These are phyloP conservation scores for Pseudolycoriella hygida DNA, from an alignment of 2,888 invertebrate genomes.

Conservation along the genomic window DNA sequence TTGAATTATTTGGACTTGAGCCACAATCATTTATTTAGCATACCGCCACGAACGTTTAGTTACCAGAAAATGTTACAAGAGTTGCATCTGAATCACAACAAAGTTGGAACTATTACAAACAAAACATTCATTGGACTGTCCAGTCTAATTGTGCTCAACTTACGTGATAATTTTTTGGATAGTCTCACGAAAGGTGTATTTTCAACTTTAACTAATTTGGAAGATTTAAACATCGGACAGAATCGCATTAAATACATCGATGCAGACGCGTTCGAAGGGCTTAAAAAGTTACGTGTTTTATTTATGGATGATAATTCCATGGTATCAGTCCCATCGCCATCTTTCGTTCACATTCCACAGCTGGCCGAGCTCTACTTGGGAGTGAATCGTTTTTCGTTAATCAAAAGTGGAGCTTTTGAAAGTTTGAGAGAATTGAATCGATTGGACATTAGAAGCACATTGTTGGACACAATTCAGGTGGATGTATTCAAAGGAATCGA, in stretches of 20 bases:
- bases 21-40: slow-evolving; percentile 65
- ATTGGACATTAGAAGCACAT: slow-evolving; percentile 64
- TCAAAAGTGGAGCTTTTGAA: slow-evolving; percentile 62
- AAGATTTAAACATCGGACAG: slow-evolving; percentile 71
- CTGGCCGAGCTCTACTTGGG: slow-evolving; percentile 73
- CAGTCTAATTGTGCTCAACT: slow-evolving; percentile 60
- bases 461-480: slow-evolving; percentile 58
- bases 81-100: slow-evolving; percentile 68
- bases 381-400: slow-evolving; percentile 57
- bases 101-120: slow-evolving; percentile 63
- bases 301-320: slow-evolving; percentile 74
- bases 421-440: slow-evolving; percentile 57
- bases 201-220: slow-evolving; percentile 52
- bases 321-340: slow-evolving; percentile 54
- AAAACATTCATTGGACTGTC: slow-evolving; percentile 62
- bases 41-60: slow-evolving; percentile 60
- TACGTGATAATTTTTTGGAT: slow-evolving; percentile 54
- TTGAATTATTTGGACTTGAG: slow-evolving; percentile 72
- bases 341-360: slow-evolving; percentile 53
- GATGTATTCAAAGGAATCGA: slow-evolving; percentile 58
- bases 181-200: slow-evolving; percentile 59
- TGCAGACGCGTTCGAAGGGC: slow-evolving; percentile 54
- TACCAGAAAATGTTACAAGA: slow-evolving; percentile 69
- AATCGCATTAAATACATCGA: slow-evolving; percentile 70
- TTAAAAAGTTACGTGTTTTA: slow-evolving; percentile 59